Percentiles rank a stretch among this genome's conserved stretches.
These are phyloP conservation scores for Danio albolineatus DNA, from an alignment of 2,797 vertebrate genomes.

Conservation along the genomic window DNA sequence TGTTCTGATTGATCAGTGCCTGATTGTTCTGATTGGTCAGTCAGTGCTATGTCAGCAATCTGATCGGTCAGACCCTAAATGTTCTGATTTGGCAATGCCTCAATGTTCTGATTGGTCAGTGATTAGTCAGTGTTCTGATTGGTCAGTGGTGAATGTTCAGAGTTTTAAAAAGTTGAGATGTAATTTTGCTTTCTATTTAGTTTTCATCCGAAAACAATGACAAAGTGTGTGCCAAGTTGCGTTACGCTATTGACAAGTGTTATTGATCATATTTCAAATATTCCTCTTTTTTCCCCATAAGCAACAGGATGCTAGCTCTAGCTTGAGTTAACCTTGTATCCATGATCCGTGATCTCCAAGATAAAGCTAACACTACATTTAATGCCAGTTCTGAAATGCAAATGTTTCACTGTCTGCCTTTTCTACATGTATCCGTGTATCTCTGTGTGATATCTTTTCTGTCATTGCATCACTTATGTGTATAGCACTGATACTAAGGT, in stretches of 20 bases:
- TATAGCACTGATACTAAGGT: background rate
- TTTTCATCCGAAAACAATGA: background rate
- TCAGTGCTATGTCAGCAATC: too few relatives aligned
- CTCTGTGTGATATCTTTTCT: constrained; percentile 1
- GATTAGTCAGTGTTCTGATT: background rate
- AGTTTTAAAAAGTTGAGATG: background rate
- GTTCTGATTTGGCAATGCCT: too few relatives aligned
- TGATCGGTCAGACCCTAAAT: too few relatives aligned
- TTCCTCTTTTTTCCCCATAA: background rate
- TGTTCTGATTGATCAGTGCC: too few relatives aligned
- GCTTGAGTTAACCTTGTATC: background rate
- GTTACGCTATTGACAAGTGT: background rate
- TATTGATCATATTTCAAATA: background rate
- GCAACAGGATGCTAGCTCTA: constrained; percentile 4
- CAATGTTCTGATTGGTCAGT: background rate
- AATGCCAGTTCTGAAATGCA: background rate
- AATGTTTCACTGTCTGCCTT: constrained; percentile 48
- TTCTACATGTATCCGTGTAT: constrained; percentile 41
- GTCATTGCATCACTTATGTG: constrained; percentile 5
- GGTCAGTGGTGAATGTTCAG: background rate
- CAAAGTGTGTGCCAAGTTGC: background rate
- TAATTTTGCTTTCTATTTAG: background rate
- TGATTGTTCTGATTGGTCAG: too few relatives aligned
- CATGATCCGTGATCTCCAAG: background rate
- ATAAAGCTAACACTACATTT: constrained; percentile 51